A percentile compares a stretch with the other conserved stretches of the same genome.
phyloP scores from a whole-genome alignment of 1,140 invertebrate genomes.

The Macrosteles quadrilineatus region DNA sequence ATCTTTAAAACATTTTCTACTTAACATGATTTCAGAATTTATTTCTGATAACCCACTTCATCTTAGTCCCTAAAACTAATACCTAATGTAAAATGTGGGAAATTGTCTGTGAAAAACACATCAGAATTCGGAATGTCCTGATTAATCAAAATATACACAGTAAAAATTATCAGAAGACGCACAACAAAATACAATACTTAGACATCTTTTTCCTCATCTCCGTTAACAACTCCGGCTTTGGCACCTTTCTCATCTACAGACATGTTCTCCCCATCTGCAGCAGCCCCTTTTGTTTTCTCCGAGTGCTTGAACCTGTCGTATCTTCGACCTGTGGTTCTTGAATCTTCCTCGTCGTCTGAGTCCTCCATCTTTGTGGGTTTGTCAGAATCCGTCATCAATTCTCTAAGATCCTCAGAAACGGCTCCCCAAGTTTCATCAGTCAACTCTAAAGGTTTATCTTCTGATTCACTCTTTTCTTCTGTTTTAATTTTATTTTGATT shows the following conservation, averaged over 20 bases:
- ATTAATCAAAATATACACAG: background rate
- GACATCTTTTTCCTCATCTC: background rate
- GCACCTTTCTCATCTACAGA: background rate
- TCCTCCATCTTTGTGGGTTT: conserved; percentile 19
- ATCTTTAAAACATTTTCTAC: too few species aligned
- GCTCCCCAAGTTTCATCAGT: conserved; percentile 36
- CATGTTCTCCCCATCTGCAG: background rate
- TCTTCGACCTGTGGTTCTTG: conserved; percentile 10
- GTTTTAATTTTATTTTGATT: background rate
- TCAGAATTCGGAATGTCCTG: background rate
- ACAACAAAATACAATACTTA: background rate
- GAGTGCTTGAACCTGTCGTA: conserved; percentile 35
- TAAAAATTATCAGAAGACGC: background rate
- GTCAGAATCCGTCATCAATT: conserved; percentile 31
- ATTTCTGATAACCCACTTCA: too few species aligned
- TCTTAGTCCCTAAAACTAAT: too few species aligned
- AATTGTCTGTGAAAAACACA: too few species aligned
- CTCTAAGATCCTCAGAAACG: conserved; percentile 32
- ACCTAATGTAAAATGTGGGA: too few species aligned
- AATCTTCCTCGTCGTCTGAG: conserved; percentile 34
- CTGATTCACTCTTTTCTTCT: conserved; percentile 15
- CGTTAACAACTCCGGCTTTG: conserved; percentile 1
- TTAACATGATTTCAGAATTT: too few species aligned
- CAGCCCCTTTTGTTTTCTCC: conserved; percentile 25
- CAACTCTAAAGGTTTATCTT: background rate